A percentile compares a stretch with the other conserved stretches of the same genome.
These are phyloP conservation scores for Drosophila formosana DNA, from an alignment of 2,888 invertebrate genomes.

Conservation along the genomic window DNA sequence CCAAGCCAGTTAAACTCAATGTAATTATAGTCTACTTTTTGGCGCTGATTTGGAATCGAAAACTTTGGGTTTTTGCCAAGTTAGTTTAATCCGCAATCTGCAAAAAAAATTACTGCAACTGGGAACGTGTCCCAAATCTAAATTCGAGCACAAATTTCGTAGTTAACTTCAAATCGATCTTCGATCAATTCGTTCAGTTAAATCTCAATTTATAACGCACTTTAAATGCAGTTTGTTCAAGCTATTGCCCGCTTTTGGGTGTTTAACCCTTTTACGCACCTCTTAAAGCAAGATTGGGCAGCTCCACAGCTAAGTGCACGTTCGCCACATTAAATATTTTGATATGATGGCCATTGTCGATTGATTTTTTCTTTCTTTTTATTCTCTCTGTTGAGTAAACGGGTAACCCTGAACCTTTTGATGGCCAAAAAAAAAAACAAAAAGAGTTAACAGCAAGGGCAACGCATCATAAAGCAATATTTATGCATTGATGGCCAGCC, in stretches of 20 bases:
- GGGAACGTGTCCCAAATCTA: neutral
- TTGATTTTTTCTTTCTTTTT: slow-evolving; percentile 48
- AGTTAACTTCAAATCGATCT: neutral
- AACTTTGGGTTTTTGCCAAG: neutral
- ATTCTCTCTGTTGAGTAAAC: neutral
- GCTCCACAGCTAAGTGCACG: slow-evolving; percentile 45
- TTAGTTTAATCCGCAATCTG: neutral
- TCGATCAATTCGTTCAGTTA: neutral
- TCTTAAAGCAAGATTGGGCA: neutral
- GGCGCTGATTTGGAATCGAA: neutral
- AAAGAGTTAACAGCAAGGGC: slow-evolving; percentile 28
- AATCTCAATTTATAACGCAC: neutral
- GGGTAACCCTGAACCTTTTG: slow-evolving; percentile 29
- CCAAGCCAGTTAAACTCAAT: neutral
- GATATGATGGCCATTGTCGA: slow-evolving; percentile 38
- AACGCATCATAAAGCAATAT: slow-evolving; percentile 44
- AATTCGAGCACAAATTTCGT: neutral
- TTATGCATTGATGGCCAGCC: slow-evolving; percentile 31
- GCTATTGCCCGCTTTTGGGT: slow-evolving; percentile 7
- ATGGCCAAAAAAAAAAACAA: slow-evolving; percentile 27
- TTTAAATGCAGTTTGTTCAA: neutral
- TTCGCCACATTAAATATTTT: slow-evolving; percentile 57
- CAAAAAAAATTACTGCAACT: neutral
- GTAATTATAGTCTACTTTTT: neutral
- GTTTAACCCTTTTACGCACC: neutral